Percentiles rank a stretch among this genome's conserved stretches.
These are phyloP conservation scores for Pampus argenteus DNA, from an alignment of 2,797 vertebrate species.

Conservation along the genomic window DNA sequence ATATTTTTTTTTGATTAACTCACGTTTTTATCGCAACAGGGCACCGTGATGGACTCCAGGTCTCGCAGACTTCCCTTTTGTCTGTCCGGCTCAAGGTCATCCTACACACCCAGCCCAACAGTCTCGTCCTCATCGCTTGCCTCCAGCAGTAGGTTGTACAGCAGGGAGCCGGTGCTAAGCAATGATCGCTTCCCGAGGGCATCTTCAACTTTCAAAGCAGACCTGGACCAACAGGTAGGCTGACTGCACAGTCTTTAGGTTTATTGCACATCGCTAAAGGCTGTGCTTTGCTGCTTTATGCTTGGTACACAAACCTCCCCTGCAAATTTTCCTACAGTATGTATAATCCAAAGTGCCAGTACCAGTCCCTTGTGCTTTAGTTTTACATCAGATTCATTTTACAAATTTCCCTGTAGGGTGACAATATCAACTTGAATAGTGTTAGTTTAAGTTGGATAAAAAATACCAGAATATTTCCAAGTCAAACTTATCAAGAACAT, in stretches of 20 bases:
- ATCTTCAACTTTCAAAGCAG: slow-evolving; percentile 87
- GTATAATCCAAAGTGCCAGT: not conserved
- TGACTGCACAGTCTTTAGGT: not conserved
- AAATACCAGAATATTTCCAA: not conserved
- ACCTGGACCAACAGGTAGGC: slow-evolving; percentile 91
- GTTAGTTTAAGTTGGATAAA: not conserved
- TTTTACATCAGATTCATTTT: not conserved
- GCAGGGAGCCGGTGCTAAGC: slow-evolving; percentile 82
- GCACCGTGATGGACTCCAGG: slow-evolving; percentile 93
- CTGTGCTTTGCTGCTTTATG: not conserved
- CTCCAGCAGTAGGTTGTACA: slow-evolving; percentile 76
- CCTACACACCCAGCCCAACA: slow-evolving; percentile 75
- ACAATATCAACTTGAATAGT: not conserved
- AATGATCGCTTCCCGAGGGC: slow-evolving; percentile 88
- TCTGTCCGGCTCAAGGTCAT: slow-evolving; percentile 84
- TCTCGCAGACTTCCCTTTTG: slow-evolving; percentile 93
- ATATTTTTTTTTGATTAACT: slow-evolving; percentile 6
- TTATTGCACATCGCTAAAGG: not conserved
- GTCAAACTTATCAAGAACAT: not conserved
- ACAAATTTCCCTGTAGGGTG: not conserved
- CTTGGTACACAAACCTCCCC: not conserved
- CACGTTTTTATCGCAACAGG: slow-evolving; percentile 61
- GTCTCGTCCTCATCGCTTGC: slow-evolving; percentile 76
- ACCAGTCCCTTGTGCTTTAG: not conserved
- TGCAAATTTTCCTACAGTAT: not conserved